Base-by-base conservation (phyloP, 2,888 invertebrate genomes). In the Sminthurinus aureus region DNA sequence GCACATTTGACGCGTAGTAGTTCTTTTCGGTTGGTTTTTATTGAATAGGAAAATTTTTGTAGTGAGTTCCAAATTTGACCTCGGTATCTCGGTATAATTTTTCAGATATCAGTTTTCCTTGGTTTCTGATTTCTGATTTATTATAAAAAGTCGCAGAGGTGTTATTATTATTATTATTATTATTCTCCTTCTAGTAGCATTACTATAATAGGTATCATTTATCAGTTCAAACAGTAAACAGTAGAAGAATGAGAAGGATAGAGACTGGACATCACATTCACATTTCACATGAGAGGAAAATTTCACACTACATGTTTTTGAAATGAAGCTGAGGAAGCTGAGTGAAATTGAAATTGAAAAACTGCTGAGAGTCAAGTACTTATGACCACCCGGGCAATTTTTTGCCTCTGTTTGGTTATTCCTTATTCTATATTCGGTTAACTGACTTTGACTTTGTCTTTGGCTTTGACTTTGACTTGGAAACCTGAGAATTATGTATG, bases 371-470 rank as follows among this genome's bases (percentile, higher is more conserved):
- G n/a, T 18, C 18, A 64, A 15, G n/a, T n/a, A n/a, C 12, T 38
- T n/a, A 26, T 81, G 81, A 81, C 81, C 81, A 81, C 81, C 81
- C 81, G 58, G 81, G 75, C 22, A 67, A 11, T 20, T n/a, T 67
- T 67, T 67, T 20, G 11, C 22, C n/a, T 67, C n/a, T n/a, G 20
- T 20, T 20, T 20, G 20, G 67, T n/a, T n/a, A 50, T 81, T 51
- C 24, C 66, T 75, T 13, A 13, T 78, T 78, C 24, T 11, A 22
- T 78, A 26, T 78, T 24, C 66, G 13, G 67, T 79, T 18, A 12
- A 15, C 22, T 66, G 18, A 58, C 26, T 74, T 52, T 64, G 18
- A 22, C 50, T 26, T 20, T 73, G 50, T 24, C 76, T 75, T 51
- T 64, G 76, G 24, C 38, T 79, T 20, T 73, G 50, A 26, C 76